A percentile compares a stretch with the other conserved stretches of the same genome.
These are phyloP conservation scores for Lutjanus argentimaculatus DNA, from an alignment of 2,797 vertebrate genomes.

Conservation along the genomic window DNA sequence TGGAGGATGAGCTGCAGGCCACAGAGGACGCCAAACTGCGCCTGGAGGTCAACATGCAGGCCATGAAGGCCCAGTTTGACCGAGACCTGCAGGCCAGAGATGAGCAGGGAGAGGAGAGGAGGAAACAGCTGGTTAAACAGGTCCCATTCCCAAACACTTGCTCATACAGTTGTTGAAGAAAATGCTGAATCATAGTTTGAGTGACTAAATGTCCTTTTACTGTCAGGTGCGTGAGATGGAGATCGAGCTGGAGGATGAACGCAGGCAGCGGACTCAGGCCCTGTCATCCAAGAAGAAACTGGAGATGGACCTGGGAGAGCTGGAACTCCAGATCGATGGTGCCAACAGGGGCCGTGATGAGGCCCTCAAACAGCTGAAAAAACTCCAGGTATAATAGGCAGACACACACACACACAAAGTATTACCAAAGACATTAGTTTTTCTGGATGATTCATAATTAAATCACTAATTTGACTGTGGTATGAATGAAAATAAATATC, in stretches of 20 bases:
- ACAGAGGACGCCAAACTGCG: conserved; percentile 97
- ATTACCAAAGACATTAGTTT: not conserved
- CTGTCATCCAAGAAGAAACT: conserved; percentile 94
- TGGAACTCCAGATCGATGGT: conserved; percentile 91
- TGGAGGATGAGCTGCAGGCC: conserved; percentile 97
- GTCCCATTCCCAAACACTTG: conserved; percentile 68
- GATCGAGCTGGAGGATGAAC: conserved; percentile 93
- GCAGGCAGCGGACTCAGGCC: conserved; percentile 91
- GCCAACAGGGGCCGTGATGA: conserved; percentile 95
- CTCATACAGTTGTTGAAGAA: not conserved
- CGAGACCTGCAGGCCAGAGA: conserved; percentile 94
- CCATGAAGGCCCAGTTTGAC: conserved; percentile 97
- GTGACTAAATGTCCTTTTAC: not conserved
- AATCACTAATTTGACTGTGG: not conserved
- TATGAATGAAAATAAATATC: not conserved
- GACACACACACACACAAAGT: not conserved
- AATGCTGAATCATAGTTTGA: not conserved
- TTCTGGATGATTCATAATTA: not conserved
- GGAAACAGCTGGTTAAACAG: conserved; percentile 94
- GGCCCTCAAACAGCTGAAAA: conserved; percentile 95
- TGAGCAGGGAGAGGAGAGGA: conserved; percentile 96
- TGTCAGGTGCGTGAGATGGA: conserved; percentile 96
- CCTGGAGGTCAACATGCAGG: conserved; percentile 99
- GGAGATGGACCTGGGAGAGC: conserved; percentile 93
- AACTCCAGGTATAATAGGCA: conserved; percentile 89